Conservation (phyloP, 2,113 vertebrate species). For the Caranx ignobilis region DNA sequence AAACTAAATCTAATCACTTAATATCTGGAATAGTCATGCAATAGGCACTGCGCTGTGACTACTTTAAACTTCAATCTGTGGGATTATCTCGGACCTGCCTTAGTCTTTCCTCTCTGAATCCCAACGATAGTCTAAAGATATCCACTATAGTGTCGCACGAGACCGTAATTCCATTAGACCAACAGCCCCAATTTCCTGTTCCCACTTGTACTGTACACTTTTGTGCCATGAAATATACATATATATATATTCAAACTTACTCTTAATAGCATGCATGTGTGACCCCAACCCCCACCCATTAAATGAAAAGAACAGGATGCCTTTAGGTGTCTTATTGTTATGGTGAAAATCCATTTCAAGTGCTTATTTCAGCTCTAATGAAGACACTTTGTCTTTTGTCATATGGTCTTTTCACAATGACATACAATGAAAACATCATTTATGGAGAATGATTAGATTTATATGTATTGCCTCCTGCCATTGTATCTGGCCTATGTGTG, state of each 20-base stretch:
- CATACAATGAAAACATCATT: slow-evolving; percentile 48
- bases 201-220: background rate
- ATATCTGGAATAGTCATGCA: slow-evolving; percentile 38
- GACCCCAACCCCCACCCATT: background rate
- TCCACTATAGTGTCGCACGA: slow-evolving; percentile 46
- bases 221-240: background rate
- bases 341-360: slow-evolving; percentile 36
- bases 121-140: slow-evolving; percentile 73
- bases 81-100: slow-evolving; percentile 72
- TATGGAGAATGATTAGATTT: slow-evolving; percentile 55
- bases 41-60: slow-evolving; percentile 19
- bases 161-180: slow-evolving; percentile 64
- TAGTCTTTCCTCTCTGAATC: slow-evolving; percentile 56
- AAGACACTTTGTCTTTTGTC: slow-evolving; percentile 32
- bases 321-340: slow-evolving; percentile 14
- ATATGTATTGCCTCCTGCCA: slow-evolving; percentile 3
- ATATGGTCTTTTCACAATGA: background rate
- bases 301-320: slow-evolving; percentile 17
- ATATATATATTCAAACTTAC: background rate
- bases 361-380: slow-evolving; percentile 9
- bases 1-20: slow-evolving; percentile 27
- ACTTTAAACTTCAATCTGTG: slow-evolving; percentile 69
- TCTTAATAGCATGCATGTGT: background rate
- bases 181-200: slow-evolving; percentile 29
- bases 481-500: slow-evolving; percentile 35